Evolutionary conservation across 2,797 vertebrate genomes (phyloP), one percentile per base, ranked within the genome.

Genomic region (Artibeus lituratus): DNA sequence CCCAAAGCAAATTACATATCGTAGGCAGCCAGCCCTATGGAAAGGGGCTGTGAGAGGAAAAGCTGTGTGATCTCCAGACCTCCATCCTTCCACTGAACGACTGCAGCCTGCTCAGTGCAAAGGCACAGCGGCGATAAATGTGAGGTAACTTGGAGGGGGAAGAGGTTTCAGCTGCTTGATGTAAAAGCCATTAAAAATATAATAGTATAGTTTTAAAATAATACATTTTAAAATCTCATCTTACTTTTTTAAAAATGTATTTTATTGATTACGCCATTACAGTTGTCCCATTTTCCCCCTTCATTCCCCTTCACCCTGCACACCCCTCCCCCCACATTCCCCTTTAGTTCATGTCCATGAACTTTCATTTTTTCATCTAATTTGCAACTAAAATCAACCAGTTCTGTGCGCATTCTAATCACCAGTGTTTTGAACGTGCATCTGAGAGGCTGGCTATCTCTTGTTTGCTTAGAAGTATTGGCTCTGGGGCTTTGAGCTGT

Each of bases 161-260:
- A 18, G 18, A 29, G 39, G 69, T 62, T 44, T 47, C 29, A 24
- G 62, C 4, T 39, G 44, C 67, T 44, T 83, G 47, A 70, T 49
- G 24, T 42, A 80, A 95, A 94, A 74, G n/a, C 53, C 69, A 77
- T 72, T 89, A 51, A 96, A 90, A 94, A 44, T 57, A 70, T n/a
- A 8, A 39, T 16, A 77, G 35, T 44, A 18, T 6, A 15, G 37
- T 62, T 65, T 65, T 32, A 16, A 65, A n/a, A n/a, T 65, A 65
- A n/a, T 16, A 10, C n/a, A 69, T 87, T 89, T 19, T 59, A 87
- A 67, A 76, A 69, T 55, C 35, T 65, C 51, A 67, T 18, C 35
- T 74, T 65, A 35, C 16, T 94, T 59, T 42, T 42, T 42, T 42
- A 4, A 42, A 42, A 42, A 7, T 42, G 7, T 42, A 42, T 42